Evolutionary conservation across 2,113 vertebrate genomes (phyloP).

Genomic region (Nanorana parkeri): DNA sequence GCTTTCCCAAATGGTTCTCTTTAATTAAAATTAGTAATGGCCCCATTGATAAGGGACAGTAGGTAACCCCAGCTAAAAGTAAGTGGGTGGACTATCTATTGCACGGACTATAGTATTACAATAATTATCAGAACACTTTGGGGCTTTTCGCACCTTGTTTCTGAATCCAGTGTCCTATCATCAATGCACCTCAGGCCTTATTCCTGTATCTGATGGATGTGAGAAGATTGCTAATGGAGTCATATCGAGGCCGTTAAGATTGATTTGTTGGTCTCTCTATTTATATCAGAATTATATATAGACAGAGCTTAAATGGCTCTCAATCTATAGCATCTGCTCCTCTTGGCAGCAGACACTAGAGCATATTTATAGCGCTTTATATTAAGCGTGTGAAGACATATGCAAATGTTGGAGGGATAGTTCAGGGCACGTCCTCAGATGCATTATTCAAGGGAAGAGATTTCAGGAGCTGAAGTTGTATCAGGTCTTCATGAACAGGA

Average conservation of each 20-base stretch:
- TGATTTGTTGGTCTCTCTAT: constrained; percentile 27
- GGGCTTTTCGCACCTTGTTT: too few relatives aligned
- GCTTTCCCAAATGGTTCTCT: too few relatives aligned
- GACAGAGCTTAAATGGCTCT: constrained; percentile 26
- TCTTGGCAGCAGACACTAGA: constrained; percentile 17
- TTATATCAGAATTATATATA: constrained; percentile 38
- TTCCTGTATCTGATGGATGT: background rate
- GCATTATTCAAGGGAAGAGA: constrained; percentile 33
- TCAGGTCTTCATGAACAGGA: background rate
- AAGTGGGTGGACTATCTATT: too few relatives aligned
- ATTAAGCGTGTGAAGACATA: constrained; percentile 45
- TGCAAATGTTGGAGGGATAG: constrained; percentile 31
- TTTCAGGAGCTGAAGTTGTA: background rate
- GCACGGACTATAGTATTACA: too few relatives aligned
- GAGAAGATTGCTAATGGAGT: constrained; percentile 4
- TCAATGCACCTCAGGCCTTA: too few relatives aligned
- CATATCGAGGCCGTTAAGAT: constrained; percentile 25
- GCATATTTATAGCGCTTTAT: constrained; percentile 36
- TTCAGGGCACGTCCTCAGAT: constrained; percentile 39
- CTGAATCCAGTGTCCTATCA: too few relatives aligned
- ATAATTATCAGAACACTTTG: too few relatives aligned
- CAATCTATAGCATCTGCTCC: constrained; percentile 44
- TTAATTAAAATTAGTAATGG: too few relatives aligned
- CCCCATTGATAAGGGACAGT: too few relatives aligned
- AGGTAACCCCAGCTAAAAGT: too few relatives aligned